Conservation (phyloP, 1,140 invertebrate species). For the Dreissena rostriformis region DNA sequence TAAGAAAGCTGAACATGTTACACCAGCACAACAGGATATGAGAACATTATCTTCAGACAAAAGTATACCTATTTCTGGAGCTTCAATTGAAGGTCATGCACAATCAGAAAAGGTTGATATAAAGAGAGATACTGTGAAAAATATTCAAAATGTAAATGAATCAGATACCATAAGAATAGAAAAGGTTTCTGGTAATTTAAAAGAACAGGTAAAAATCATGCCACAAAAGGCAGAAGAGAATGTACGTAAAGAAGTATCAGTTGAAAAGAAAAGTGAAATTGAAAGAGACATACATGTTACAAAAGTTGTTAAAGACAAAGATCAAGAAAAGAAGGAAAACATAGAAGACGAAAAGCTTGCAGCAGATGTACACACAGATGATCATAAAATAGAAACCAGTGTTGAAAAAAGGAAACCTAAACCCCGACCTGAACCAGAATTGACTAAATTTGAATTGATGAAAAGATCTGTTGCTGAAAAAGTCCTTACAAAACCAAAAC, state of each 20-base stretch:
- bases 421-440: constrained; percentile 6
- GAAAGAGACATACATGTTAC: background rate
- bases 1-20: too few relatives aligned
- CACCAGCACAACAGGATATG: too few relatives aligned
- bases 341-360: background rate
- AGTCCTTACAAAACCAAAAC: background rate
- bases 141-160: too few relatives aligned
- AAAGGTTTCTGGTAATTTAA: constrained; percentile 11
- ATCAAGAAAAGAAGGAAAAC: background rate
- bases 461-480: constrained; percentile 1
- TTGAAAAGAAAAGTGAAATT: background rate
- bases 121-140: too few relatives aligned
- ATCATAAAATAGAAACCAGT: background rate
- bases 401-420: too few relatives aligned
- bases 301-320: background rate
- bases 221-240: background rate
- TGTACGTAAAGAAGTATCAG: constrained; percentile 1
- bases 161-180: background rate
- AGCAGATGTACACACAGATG: background rate
- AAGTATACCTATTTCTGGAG: too few relatives aligned
- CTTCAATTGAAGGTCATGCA: too few relatives aligned
- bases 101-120: too few relatives aligned
- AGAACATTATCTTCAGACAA: too few relatives aligned
- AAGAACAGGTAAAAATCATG: background rate
- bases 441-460: constrained; percentile 12